These are phyloP conservation scores for Agelaius phoeniceus DNA, from an alignment of 2,113 vertebrate species.

Conservation along the genomic window DNA sequence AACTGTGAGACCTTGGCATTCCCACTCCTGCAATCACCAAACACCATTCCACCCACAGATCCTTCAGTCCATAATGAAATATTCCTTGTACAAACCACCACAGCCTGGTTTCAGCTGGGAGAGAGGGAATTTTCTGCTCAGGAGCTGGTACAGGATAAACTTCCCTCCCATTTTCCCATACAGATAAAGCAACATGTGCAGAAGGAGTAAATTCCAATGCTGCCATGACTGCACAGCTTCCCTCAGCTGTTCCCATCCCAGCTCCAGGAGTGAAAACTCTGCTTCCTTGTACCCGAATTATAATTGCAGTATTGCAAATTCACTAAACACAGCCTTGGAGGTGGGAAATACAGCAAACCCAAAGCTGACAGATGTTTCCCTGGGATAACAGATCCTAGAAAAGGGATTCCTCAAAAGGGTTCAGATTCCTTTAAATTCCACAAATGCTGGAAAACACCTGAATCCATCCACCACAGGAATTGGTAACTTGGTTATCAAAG, in stretches of 20 bases:
- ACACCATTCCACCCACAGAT: fast-evolving
- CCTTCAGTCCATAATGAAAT: background rate
- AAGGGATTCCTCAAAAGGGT: background rate
- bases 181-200: fast-evolving
- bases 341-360: background rate
- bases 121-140: background rate
- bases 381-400: background rate
- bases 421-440: background rate
- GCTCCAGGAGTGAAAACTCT: background rate
- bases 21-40: background rate
- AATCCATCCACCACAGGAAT: background rate
- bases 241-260: background rate
- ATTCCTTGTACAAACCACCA: background rate
- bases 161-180: fast-evolving
- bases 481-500: background rate
- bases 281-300: no score
- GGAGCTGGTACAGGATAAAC: background rate
- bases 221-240: fast-evolving
- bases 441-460: fast-evolving
- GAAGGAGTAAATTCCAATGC: background rate
- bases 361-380: background rate
- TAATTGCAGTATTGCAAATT: fast-evolving
- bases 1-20: background rate
- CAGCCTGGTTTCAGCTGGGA: background rate
- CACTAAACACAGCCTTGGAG: background rate